These are phyloP conservation scores for Triops longicaudatus DNA, from an alignment of 1,140 invertebrate species.

Conservation along the genomic window DNA sequence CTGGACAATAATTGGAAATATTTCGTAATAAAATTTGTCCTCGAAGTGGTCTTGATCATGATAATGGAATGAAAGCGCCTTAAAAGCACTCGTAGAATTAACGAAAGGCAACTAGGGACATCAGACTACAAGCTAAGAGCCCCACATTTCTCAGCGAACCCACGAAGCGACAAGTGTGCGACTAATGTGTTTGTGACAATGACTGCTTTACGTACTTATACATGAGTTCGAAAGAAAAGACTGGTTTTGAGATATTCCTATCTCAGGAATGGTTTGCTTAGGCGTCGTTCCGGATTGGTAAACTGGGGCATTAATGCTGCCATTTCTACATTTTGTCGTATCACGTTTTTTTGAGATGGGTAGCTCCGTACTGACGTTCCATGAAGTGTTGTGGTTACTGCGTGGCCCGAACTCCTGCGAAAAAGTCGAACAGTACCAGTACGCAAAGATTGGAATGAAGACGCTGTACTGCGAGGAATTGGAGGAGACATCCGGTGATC, in stretches of 20 bases:
- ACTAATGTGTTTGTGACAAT: too few relatives aligned
- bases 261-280: not conserved
- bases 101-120: too few relatives aligned
- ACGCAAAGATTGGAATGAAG: not conserved
- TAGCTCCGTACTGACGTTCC: not conserved
- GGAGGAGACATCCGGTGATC: not conserved
- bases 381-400: not conserved
- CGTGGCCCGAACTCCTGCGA: not conserved
- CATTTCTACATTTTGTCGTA: not conserved
- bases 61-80: too few relatives aligned
- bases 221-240: too few relatives aligned
- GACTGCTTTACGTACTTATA: too few relatives aligned
- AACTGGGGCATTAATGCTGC: not conserved
- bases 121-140: too few relatives aligned
- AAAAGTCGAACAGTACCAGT: not conserved
- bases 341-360: not conserved
- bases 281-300: not conserved
- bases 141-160: too few relatives aligned
- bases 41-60: too few relatives aligned
- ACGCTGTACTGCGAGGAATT: not conserved
- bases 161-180: too few relatives aligned
- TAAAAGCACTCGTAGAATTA: too few relatives aligned
- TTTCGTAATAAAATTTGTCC: too few relatives aligned
- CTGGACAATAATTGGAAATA: too few relatives aligned
- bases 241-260: not conserved